Evolutionary conservation across 2,797 vertebrate species (phyloP), one percentile per base, ranked within the genome.

Genomic region (Triplophysa bombifrons): DNA sequence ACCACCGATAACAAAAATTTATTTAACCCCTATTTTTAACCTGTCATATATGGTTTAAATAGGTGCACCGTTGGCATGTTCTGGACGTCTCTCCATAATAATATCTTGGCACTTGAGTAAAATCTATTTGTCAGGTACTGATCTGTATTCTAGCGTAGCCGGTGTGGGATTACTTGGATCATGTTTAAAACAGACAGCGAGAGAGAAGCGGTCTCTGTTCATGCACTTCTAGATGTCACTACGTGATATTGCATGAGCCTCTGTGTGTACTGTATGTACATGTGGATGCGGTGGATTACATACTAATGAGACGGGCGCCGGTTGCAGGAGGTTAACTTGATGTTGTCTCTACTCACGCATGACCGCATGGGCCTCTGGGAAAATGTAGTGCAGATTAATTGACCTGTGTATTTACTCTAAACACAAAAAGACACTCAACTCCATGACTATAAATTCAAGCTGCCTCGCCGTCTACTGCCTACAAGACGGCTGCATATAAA

Each of bases 71-170:
- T 55, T 70, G 12, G 17, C 69, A 72, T 20, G 20, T 72, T 38
- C 22, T 38, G 20, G 27, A 41, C 34, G 25, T 27, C 14, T 50
- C 16, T 60, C 17, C 50, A 58, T 30, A 56, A 70, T 48, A n/a
- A 74, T 58, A 11, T 17, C 58, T 48, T 13, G 87, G 85, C 85
- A 88, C 81, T 76, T 78, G 83, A 82, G 88, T 81, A 74, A 90
- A 91, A 89, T 89, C 88, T 89, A 90, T 91, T 91, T 90, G 88
- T 92, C 89, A 90, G 53, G 44, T 64, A 81, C 87, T 90, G 90
- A 92, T 92, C 87, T 92, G 89, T 88, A 93, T 93, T 93, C 88
- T 85, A 53, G 27, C 73, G 83, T 56, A 27, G 51, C 22, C 63
- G 19, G 17, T 81, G 53, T 81, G 27, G 44, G 8, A 76, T 77